Conservation (phyloP, 2,888 invertebrate species). For the Lasioglossum malachurum region DNA sequence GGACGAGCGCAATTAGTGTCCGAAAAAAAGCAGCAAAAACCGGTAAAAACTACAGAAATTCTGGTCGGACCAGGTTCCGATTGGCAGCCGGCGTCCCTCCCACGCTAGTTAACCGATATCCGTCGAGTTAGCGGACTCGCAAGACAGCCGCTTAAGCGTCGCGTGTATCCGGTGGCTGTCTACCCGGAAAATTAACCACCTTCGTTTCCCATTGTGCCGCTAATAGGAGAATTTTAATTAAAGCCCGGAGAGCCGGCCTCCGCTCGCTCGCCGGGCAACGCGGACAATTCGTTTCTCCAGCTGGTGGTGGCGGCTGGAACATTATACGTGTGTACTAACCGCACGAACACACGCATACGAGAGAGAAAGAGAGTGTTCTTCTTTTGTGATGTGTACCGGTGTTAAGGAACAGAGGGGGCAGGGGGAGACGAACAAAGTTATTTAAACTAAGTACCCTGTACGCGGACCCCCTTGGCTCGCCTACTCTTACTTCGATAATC, state of each 20-base stretch:
- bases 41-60: background rate
- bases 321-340: background rate
- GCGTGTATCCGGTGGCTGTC: slow-evolving; percentile 49
- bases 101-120: slow-evolving; percentile 31
- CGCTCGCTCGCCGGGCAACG: slow-evolving; percentile 8
- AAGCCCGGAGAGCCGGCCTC: slow-evolving; percentile 31
- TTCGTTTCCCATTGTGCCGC: slow-evolving; percentile 59
- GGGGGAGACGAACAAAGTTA: slow-evolving; percentile 36
- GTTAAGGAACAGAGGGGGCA: background rate
- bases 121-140: slow-evolving; percentile 38
- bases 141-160: slow-evolving; percentile 38
- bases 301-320: slow-evolving; percentile 11
- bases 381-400: slow-evolving; percentile 48
- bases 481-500: slow-evolving; percentile 3
- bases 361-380: slow-evolving; percentile 5
- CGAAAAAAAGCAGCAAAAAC: background rate
- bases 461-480: background rate
- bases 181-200: slow-evolving; percentile 62
- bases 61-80: background rate
- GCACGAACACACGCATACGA: background rate
- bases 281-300: slow-evolving; percentile 57
- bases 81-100: slow-evolving; percentile 12
- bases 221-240: slow-evolving; percentile 69
- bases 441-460: slow-evolving; percentile 39
- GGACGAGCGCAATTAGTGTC: background rate